Evolutionary conservation across 2,888 invertebrate genomes (phyloP).

Genomic region (Argynnis bischoffii): DNA sequence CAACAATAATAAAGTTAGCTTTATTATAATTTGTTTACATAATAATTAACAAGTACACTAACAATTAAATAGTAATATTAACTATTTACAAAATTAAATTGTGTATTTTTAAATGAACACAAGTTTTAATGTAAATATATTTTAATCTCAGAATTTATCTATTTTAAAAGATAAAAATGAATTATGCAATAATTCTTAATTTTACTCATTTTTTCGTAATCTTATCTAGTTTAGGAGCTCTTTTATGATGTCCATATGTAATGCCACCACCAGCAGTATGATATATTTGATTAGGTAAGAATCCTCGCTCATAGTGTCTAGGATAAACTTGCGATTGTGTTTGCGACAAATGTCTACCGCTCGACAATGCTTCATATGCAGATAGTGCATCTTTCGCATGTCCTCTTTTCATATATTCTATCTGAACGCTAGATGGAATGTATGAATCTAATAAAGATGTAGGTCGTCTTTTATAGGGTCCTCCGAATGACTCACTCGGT

Average conservation of each 20-base stretch:
- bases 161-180: background rate
- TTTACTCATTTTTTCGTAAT: slow-evolving; percentile 45
- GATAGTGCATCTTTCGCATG: slow-evolving; percentile 66
- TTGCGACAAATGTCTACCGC: slow-evolving; percentile 55
- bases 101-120: no score
- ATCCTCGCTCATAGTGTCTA: slow-evolving; percentile 70
- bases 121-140: no score
- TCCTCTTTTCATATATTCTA: slow-evolving; percentile 75
- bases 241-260: slow-evolving; percentile 72
- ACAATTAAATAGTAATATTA: slow-evolving; percentile 26
- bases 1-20: slow-evolving; percentile 18
- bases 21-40: slow-evolving; percentile 1
- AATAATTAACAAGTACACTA: slow-evolving; percentile 14
- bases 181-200: background rate
- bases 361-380: slow-evolving; percentile 71
- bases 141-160: no score
- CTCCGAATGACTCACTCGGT: slow-evolving; percentile 54
- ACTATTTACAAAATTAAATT: slow-evolving; percentile 3
- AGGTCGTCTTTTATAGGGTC: slow-evolving; percentile 63
- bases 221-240: slow-evolving; percentile 59
- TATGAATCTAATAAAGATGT: slow-evolving; percentile 83
- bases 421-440: slow-evolving; percentile 81
- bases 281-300: slow-evolving; percentile 77
- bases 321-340: slow-evolving; percentile 50
- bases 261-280: slow-evolving; percentile 72